phyloP scores from a whole-genome alignment of 2,113 vertebrate genomes.

The Oreochromis niloticus region DNA sequence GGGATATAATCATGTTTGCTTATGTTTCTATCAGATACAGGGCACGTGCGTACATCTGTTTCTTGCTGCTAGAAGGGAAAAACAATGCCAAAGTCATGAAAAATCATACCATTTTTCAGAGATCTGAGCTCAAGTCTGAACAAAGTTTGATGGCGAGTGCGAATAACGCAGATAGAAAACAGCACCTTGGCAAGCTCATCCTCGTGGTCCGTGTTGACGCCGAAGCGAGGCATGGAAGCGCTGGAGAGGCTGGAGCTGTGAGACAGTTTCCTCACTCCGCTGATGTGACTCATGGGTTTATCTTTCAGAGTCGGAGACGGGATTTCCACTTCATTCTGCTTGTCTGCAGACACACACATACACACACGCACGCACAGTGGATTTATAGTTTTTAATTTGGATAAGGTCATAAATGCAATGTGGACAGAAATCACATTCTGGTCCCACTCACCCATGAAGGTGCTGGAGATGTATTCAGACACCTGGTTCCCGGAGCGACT shows the following conservation, averaged over 20 bases:
- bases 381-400: not conserved
- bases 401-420: not conserved
- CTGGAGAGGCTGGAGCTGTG: constrained; percentile 71
- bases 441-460: constrained; percentile 79
- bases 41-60: not conserved
- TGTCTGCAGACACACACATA: constrained; percentile 43
- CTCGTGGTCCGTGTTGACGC: constrained; percentile 83
- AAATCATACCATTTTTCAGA: not conserved
- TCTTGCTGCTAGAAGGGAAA: not conserved
- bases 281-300: constrained; percentile 72
- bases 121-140: not conserved
- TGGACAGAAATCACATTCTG: not conserved
- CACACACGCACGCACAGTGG: not conserved
- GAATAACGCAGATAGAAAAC: not conserved
- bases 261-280: constrained; percentile 66
- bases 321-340: constrained; percentile 70
- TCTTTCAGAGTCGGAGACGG: constrained; percentile 67
- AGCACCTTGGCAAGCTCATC: constrained; percentile 77
- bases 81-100: not conserved
- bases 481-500: constrained; percentile 75
- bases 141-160: not conserved
- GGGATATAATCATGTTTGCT: not conserved
- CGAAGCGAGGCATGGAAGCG: constrained; percentile 78
- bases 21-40: not conserved
- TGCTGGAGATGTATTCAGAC: constrained; percentile 85